phyloP scores from a whole-genome alignment of 2,797 vertebrate species.

The Nyctalus aviator region DNA sequence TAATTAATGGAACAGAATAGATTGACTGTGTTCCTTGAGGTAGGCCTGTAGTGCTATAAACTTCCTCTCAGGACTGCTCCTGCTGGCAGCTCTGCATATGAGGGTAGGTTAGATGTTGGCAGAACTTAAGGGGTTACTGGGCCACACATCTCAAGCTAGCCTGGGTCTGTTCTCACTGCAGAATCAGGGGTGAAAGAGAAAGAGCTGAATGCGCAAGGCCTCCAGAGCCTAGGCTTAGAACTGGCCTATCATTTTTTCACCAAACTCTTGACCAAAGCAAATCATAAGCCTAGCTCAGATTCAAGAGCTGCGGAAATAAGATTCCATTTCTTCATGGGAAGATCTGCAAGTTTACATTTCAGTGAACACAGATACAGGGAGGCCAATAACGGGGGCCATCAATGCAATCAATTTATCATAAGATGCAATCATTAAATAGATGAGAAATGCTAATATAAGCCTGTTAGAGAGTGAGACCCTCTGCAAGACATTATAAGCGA shows the following conservation, averaged over 20 bases:
- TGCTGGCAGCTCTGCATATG: neutral
- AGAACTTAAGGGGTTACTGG: neutral
- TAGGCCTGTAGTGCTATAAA: no score
- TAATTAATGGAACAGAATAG: neutral
- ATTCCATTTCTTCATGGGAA: neutral
- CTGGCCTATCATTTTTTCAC: neutral
- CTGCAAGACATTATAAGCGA: neutral
- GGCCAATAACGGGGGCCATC: neutral
- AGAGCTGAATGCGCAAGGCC: neutral
- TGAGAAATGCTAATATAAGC: neutral
- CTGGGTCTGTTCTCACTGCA: neutral
- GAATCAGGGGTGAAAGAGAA: neutral
- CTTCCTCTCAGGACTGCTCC: no score
- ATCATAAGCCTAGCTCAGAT: neutral
- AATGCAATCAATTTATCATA: neutral
- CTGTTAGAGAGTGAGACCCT: neutral
- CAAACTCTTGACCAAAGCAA: neutral
- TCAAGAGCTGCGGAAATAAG: neutral
- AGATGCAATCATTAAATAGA: neutral
- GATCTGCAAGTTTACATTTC: neutral
- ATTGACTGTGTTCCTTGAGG: neutral
- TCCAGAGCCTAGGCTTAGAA: neutral
- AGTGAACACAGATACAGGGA: neutral
- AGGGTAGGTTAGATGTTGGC: neutral
- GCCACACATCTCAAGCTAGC: accelerated